phyloP scores from a whole-genome alignment of 1,140 invertebrate species.

The Pachypsylla venusta region DNA sequence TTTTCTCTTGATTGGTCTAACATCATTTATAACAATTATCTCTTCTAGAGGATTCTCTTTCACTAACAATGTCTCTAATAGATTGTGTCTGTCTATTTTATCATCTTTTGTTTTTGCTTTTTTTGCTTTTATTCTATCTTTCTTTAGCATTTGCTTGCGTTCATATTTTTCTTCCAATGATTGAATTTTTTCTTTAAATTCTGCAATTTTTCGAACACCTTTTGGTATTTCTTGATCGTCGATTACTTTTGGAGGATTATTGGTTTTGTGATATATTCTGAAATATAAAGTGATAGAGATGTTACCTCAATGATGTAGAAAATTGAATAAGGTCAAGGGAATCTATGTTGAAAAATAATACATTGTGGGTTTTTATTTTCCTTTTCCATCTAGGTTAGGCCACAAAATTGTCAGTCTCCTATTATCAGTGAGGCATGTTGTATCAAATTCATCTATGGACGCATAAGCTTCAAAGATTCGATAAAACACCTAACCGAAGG shows the following conservation, averaged over 20 bases:
- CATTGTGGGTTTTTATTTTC: too few species aligned
- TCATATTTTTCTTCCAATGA: neutral
- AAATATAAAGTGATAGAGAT: too few species aligned
- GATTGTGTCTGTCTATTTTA: neutral
- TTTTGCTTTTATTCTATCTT: neutral
- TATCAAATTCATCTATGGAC: too few species aligned
- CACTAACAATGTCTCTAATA: neutral
- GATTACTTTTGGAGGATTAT: constrained; percentile 1
- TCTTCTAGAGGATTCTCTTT: neutral
- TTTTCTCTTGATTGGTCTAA: neutral
- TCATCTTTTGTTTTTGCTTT: neutral
- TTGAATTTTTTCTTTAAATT: neutral
- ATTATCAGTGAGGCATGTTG: too few species aligned
- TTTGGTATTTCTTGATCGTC: constrained; percentile 7
- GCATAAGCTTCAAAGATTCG: too few species aligned
- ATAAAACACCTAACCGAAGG: too few species aligned
- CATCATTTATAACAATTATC: constrained; percentile 2
- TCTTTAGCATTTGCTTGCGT: neutral
- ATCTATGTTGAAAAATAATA: too few species aligned
- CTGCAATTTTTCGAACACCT: neutral
- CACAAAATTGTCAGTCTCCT: too few species aligned
- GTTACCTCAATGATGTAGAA: too few species aligned
- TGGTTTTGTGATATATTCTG: neutral
- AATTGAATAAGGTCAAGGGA: too few species aligned
- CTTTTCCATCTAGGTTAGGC: too few species aligned